Percentiles rank a stretch among this genome's conserved stretches.
phyloP scores from a whole-genome alignment of 64 coral and sea anemone species.

The Stichodactyla mertensii region DNA sequence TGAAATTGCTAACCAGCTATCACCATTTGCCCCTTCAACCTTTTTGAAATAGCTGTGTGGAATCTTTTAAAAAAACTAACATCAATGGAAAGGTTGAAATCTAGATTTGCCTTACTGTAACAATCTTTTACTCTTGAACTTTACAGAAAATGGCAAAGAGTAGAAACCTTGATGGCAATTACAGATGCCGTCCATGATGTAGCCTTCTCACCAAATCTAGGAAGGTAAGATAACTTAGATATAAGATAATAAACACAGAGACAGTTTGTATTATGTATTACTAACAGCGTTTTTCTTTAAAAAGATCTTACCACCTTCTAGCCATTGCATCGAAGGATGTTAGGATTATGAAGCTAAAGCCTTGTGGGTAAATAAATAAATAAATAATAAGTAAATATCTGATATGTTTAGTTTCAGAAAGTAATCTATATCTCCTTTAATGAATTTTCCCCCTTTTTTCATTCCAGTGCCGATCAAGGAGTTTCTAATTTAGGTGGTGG shows the following conservation, averaged over 20 bases:
- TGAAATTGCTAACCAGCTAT: too few relatives aligned
- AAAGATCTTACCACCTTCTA: slow-evolving; percentile 84
- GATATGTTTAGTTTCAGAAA: too few relatives aligned
- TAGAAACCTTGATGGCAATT: slow-evolving; percentile 89
- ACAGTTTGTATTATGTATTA: not conserved
- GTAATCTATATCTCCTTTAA: too few relatives aligned
- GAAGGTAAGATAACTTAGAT: slow-evolving; percentile 41
- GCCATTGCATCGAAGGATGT: slow-evolving; percentile 97
- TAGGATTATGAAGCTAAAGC: slow-evolving; percentile 80
- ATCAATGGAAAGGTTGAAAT: too few relatives aligned
- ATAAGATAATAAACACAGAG: too few relatives aligned
- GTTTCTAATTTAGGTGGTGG: slow-evolving; percentile 31
- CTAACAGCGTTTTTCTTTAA: not conserved
- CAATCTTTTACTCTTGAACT: not conserved
- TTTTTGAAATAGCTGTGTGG: too few relatives aligned
- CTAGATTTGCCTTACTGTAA: not conserved
- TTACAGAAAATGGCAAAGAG: slow-evolving; percentile 85
- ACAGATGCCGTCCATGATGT: slow-evolving; percentile 95
- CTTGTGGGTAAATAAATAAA: slow-evolving; percentile 82
- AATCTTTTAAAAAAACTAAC: too few relatives aligned
- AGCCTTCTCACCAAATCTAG: slow-evolving; percentile 93
- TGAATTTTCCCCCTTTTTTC: not conserved
- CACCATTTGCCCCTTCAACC: too few relatives aligned
- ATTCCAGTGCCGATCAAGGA: slow-evolving; percentile 24
- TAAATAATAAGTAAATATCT: too few relatives aligned